Percentiles rank a stretch among this genome's conserved stretches.
Evolutionary conservation across 2,888 invertebrate species (phyloP).

Genomic region (Hydriomena furcata): DNA sequence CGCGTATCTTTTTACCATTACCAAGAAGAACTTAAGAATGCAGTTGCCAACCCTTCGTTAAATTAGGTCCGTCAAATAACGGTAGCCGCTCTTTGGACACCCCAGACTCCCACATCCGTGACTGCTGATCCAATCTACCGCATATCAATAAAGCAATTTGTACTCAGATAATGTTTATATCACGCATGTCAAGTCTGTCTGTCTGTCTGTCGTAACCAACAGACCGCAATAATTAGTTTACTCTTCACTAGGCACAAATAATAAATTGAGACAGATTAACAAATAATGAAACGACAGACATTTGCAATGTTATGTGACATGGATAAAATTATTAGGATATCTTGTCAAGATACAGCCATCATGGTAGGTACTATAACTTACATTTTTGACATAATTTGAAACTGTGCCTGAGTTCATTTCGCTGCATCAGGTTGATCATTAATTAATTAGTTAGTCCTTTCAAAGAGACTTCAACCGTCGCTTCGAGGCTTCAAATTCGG

Average conservation of each 20-base stretch:
- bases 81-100: too few relatives aligned
- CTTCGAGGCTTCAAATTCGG: too few relatives aligned
- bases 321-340: not conserved
- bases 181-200: conserved; percentile 17
- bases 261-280: conserved; percentile 7
- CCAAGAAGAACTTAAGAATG: too few relatives aligned
- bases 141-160: conserved; percentile 15
- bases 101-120: too few relatives aligned
- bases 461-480: too few relatives aligned
- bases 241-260: conserved; percentile 8
- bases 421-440: too few relatives aligned
- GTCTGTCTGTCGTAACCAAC: conserved; percentile 8
- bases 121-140: conserved; percentile 3
- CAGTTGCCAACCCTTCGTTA: not conserved
- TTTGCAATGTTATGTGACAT: conserved; percentile 4
- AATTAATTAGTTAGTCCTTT: too few relatives aligned
- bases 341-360: not conserved
- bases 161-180: conserved; percentile 16
- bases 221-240: conserved; percentile 14
- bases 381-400: too few relatives aligned
- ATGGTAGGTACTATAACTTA: not conserved
- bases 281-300: conserved; percentile 1
- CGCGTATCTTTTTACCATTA: too few relatives aligned
- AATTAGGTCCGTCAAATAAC: not conserved
- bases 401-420: too few relatives aligned